Evolutionary conservation across 2,113 vertebrate species (phyloP), one percentile per base, ranked within the genome.

Genomic region (Elaphurus davidianus): DNA sequence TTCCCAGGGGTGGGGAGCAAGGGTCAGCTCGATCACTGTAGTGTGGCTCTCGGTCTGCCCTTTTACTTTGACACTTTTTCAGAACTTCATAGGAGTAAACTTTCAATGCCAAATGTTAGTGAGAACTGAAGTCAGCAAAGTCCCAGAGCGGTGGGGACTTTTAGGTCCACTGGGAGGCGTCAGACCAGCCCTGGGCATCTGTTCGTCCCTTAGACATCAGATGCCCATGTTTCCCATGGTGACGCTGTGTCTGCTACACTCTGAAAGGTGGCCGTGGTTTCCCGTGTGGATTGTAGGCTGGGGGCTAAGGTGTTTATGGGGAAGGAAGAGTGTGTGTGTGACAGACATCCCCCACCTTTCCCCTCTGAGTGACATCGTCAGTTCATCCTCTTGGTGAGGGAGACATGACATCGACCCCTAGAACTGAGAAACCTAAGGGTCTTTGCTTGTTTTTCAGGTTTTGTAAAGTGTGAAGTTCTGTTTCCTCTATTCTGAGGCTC

Each of bases 401-500:
- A 7, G 7, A 19, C 27, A 6, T 45, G 43, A 52, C 15, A 1
- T 79, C 36, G 79, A 1, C 28, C 64, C 33, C 82, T 74, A 28
- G 88, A 82, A 81, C 62, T 27, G 0, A 36, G 28, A 85, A 85
- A 7, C 12, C 79, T 62, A 13, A 79, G 21, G 33, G 57, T 55
- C 45, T 90, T 43, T 43, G 30, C 47, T 91, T 95, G 27, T 14
- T 79, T 93, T 67, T 36, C 19, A 74, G 55, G n/a, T 79, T 89
- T 30, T 59, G n/a, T 81, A 5, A 19, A 64, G 33, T 86, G 45
- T 76, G 47, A 45, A 60, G 11, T 4, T 71, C 62, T 64, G 2
- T 84, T 93, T 86, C 71, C 55, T 93, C 36, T 91, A 19, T 82
- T 71, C 57, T 86, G 62, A 94, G 87, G 79, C 23, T 59, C 36